Evolutionary conservation across 1,140 invertebrate species (phyloP).

Genomic region (Apolygus lucorum): DNA sequence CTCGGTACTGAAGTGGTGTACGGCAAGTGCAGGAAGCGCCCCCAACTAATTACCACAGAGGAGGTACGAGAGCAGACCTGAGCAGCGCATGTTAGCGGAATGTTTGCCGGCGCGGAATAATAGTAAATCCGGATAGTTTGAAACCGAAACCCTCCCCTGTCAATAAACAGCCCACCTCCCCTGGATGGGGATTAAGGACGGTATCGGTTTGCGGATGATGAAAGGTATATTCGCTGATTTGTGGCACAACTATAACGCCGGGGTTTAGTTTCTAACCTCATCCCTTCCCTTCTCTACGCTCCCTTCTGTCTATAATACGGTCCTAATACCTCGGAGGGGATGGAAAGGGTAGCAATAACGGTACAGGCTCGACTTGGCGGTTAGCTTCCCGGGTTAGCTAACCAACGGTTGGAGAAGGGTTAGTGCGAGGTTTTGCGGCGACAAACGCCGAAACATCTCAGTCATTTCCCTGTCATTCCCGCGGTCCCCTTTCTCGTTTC

Average conservation of each 20-base stretch:
- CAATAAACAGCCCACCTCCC: no score
- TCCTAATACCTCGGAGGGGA: no score
- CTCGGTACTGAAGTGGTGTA: no score
- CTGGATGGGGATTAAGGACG: no score
- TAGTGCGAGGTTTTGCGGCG: neutral
- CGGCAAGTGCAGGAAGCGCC: no score
- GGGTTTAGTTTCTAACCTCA: neutral
- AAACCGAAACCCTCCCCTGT: neutral
- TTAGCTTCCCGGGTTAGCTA: no score
- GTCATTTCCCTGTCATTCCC: neutral
- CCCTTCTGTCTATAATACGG: neutral
- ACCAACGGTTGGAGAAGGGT: neutral
- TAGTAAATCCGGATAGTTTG: neutral
- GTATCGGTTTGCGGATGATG: no score
- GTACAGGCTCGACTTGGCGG: neutral
- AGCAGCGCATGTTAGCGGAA: neutral
- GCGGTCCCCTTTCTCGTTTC: no score
- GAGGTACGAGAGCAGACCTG: neutral
- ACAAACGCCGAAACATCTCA: neutral
- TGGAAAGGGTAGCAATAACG: neutral
- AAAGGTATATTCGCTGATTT: neutral
- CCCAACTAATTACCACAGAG: neutral
- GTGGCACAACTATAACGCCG: neutral
- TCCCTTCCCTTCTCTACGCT: neutral
- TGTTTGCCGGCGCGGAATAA: neutral